These are phyloP conservation scores for Thysanoteuthis rhombus DNA, from an alignment of 2,888 invertebrate species.

Conservation along the genomic window DNA sequence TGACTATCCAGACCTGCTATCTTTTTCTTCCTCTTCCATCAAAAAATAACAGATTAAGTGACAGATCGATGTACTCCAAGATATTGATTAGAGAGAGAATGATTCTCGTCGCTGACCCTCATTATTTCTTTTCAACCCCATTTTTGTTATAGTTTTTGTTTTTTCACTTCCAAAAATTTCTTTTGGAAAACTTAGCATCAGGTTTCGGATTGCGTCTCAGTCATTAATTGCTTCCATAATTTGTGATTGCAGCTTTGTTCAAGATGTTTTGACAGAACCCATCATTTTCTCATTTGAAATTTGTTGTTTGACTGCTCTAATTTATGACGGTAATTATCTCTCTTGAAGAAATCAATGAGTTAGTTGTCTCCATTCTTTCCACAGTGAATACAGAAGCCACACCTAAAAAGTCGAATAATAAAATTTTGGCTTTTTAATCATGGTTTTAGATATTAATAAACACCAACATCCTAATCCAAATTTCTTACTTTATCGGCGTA, in stretches of 20 bases:
- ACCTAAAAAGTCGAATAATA: no score
- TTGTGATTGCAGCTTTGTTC: neutral
- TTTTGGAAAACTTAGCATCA: neutral
- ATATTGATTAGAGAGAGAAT: neutral
- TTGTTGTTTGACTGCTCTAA: neutral
- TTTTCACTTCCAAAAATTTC: neutral
- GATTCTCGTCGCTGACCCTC: neutral
- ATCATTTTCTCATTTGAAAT: neutral
- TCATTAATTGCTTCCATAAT: neutral
- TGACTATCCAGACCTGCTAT: no score
- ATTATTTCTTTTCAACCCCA: neutral
- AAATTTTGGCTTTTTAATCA: no score
- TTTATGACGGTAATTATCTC: neutral
- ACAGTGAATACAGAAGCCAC: neutral
- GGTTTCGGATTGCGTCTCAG: neutral
- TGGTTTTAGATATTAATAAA: no score
- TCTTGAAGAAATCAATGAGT: neutral
- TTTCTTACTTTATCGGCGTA: no score
- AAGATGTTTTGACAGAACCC: neutral
- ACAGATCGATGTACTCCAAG: neutral
- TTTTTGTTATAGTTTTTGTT: neutral
- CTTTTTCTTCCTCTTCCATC: neutral
- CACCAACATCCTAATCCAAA: no score
- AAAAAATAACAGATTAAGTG: neutral
- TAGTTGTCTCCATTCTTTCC: neutral